Evolutionary conservation across 53 echinoderm and acorn worm species (phyloP).

Genomic region (Crossaster papposus): DNA sequence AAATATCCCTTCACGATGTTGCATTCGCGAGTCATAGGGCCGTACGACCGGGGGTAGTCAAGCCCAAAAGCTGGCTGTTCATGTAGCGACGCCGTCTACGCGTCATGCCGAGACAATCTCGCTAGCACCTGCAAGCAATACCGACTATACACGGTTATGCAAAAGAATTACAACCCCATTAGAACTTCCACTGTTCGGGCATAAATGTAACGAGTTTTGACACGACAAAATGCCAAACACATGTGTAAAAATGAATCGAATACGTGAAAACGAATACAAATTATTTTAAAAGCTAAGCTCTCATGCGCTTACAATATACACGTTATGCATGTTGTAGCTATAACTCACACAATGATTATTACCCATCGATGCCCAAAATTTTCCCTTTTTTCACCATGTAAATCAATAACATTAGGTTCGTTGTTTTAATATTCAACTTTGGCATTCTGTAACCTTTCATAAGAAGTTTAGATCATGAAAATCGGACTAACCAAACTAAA

Average conservation of each 20-base stretch:
- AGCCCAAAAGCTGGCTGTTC: not conserved
- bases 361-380: no score
- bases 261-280: no score
- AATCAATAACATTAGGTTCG: no score
- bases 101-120: not conserved
- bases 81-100: not conserved
- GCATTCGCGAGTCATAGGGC: not conserved
- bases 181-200: not conserved
- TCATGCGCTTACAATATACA: no score
- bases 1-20: not conserved
- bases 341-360: no score
- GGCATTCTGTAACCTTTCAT: no score
- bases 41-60: not conserved
- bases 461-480: no score
- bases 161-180: not conserved
- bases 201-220: constrained; percentile 23
- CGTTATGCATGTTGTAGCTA: no score
- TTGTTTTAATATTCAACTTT: no score
- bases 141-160: not conserved
- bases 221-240: constrained; percentile 13
- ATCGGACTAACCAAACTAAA: no score
- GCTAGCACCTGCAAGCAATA: constrained; percentile 15
- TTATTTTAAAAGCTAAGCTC: no score
- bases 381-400: no score
- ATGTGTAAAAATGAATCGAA: not conserved